Percentiles rank a stretch among this genome's conserved stretches.
Evolutionary conservation across 2,888 invertebrate species (phyloP).

Genomic region (Pseudococcus jackbeardsleyi): DNA sequence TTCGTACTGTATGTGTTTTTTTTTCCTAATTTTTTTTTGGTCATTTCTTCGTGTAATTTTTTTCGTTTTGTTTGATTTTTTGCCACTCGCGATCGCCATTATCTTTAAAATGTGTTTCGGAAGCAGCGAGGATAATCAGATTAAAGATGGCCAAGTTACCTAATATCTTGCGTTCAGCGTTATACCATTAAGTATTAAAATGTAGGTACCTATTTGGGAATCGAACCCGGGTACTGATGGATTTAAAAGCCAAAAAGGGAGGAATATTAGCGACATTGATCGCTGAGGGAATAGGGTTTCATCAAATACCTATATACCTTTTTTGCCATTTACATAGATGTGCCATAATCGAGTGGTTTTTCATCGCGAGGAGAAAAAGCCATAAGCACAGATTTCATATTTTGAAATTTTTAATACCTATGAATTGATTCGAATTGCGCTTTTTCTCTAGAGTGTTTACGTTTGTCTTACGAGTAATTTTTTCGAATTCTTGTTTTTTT

Average conservation of each 20-base stretch:
- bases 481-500: background rate
- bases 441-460: conserved; percentile 45
- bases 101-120: background rate
- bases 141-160: conserved; percentile 27
- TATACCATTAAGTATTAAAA: background rate
- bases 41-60: background rate
- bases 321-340: background rate
- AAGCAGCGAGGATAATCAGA: conserved; percentile 30
- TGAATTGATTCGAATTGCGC: background rate
- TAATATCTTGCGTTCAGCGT: background rate
- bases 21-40: background rate
- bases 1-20: background rate
- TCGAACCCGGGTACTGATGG: conserved; percentile 36
- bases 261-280: background rate
- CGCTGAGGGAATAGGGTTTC: background rate
- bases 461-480: background rate
- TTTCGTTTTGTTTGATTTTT: background rate
- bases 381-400: background rate
- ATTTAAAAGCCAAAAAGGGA: background rate
- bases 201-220: conserved; percentile 5
- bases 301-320: background rate
- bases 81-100: conserved; percentile 28
- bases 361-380: background rate
- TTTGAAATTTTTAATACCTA: background rate
- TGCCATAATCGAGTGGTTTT: conserved; percentile 17